phyloP scores from a whole-genome alignment of 2,888 invertebrate genomes.

The Hesperia comma region DNA sequence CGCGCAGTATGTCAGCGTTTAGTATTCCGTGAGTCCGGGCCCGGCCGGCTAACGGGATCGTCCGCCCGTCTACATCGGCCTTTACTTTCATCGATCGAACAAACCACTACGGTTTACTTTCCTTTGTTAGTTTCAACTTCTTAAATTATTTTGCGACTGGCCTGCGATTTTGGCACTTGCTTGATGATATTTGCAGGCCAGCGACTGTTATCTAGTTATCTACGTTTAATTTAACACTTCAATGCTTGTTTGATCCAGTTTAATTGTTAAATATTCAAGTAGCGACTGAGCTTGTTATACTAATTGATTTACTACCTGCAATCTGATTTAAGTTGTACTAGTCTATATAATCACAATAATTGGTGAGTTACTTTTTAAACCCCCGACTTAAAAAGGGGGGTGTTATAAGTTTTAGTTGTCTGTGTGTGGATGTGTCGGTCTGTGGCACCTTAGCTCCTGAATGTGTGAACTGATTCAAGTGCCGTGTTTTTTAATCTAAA shows the following conservation, averaged over 20 bases:
- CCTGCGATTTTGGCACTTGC: conserved; percentile 22
- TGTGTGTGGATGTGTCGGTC: too few species aligned
- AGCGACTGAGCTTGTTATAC: not conserved
- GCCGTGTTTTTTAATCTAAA: too few species aligned
- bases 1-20: conserved; percentile 83
- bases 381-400: too few species aligned
- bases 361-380: too few species aligned
- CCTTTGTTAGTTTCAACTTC: conserved; percentile 78
- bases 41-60: conserved; percentile 79
- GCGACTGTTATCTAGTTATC: not conserved
- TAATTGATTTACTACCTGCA: too few species aligned
- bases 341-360: not conserved
- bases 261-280: not conserved
- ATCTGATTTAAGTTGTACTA: too few species aligned
- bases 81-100: conserved; percentile 83
- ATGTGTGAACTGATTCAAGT: too few species aligned
- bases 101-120: conserved; percentile 78
- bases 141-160: conserved; percentile 50
- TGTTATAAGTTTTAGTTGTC: too few species aligned
- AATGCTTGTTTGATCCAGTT: not conserved
- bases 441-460: too few species aligned
- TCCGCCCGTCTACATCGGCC: conserved; percentile 74
- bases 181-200: conserved; percentile 16
- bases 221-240: not conserved
- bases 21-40: conserved; percentile 79